Evolutionary conservation across 1,140 invertebrate genomes (phyloP).

Genomic region (Choristoneura fumiferana): DNA sequence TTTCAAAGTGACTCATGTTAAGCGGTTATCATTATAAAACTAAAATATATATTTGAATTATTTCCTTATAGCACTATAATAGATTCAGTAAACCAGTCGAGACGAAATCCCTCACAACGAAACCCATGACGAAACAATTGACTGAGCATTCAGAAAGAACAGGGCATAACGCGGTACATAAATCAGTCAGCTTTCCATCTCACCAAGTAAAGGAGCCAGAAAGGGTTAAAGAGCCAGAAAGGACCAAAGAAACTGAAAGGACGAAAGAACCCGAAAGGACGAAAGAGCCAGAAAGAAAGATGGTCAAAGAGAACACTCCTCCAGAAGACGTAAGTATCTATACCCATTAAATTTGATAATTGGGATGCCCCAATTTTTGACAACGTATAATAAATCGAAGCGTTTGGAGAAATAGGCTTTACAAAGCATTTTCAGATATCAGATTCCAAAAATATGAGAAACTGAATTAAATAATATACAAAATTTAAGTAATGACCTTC

Average conservation of each 20-base stretch:
- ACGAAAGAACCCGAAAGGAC: too few relatives aligned
- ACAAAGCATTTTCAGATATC: too few relatives aligned
- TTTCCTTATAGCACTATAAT: slow-evolving; percentile 38
- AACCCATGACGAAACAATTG: slow-evolving; percentile 34
- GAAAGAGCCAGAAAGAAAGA: not conserved
- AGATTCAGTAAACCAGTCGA: slow-evolving; percentile 52
- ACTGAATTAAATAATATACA: too few relatives aligned
- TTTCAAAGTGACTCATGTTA: too few relatives aligned
- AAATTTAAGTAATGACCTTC: too few relatives aligned
- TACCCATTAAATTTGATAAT: too few relatives aligned
- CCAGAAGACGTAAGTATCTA: slow-evolving; percentile 15
- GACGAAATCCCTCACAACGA: slow-evolving; percentile 33
- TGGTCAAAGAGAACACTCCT: not conserved
- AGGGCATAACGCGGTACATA: not conserved
- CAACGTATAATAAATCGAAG: too few relatives aligned
- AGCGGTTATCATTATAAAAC: too few relatives aligned
- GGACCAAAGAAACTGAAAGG: too few relatives aligned
- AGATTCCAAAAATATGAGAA: too few relatives aligned
- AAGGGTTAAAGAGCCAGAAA: not conserved
- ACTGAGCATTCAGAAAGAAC: slow-evolving; percentile 12
- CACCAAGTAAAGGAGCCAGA: not conserved
- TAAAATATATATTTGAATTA: not conserved
- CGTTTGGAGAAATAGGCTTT: too few relatives aligned
- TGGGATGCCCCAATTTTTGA: too few relatives aligned
- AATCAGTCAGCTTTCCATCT: not conserved